Evolutionary conservation across 2,888 invertebrate genomes (phyloP), one percentile per base, ranked within the genome.

Genomic region (Trichacis sp.): DNA sequence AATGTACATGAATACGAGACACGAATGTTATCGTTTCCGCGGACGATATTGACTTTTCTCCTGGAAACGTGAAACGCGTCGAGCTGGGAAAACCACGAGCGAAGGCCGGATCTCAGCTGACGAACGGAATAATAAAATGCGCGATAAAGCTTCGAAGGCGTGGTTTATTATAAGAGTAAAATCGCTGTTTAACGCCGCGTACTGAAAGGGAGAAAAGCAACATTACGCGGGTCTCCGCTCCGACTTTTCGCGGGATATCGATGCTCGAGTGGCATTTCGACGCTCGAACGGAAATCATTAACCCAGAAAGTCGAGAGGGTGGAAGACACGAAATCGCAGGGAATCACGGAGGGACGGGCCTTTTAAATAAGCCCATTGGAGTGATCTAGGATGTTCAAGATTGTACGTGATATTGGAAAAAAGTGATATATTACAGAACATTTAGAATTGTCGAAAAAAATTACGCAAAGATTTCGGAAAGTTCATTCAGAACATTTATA

Each of bases 231-330:
- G 51, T 33, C 20, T 57, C 59, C 46, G 57, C 60, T 50, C 47
- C 49, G 40, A 59, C 60, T 65, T 69, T 63, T 63, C 60, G 36
- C 68, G 5, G 46, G 55, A 60, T 64, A 71, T 73, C 68, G 70
- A 70, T 72, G 69, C 68, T 72, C 66, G 60, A 73, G 70, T 72
- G 68, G 66, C 68, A 68, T 68, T 70, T 64, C 64, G 68, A 62
- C 67, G 68, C 64, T 64, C 64, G 66, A 73, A 71, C 71, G 74
- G 71, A 73, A 76, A 74, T 76, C 73, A 73, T 76, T 76, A 73
- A 73, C 73, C 74, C 66, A 73, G 73, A 73, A 73, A 76, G 62
- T 59, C 64, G 59, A 50, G 63, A 55, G 62, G 68, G 50, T 59
- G 51, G 64, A 58, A 61, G 61, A 36, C 2, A 61, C 61, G 54